Base-by-base conservation (phyloP, 2,888 invertebrate genomes). In the Drosophila algonquin region DNA sequence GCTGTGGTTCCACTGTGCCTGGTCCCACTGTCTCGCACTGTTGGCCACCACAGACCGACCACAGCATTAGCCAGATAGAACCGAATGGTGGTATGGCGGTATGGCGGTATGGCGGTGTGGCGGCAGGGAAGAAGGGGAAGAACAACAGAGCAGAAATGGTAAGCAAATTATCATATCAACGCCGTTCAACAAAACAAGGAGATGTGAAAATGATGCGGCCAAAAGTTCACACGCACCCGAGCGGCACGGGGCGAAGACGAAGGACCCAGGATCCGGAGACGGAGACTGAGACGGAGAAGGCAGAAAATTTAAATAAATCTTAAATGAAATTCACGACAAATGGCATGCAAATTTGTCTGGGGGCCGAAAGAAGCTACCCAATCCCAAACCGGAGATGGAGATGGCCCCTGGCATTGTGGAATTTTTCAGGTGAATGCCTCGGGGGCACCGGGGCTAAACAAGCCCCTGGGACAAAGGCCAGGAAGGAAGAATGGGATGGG, bases 281-380 rank as follows among this genome's bases (percentile, higher is more conserved):
- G 3, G 32, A 32, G 10, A 50, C 14, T 16, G 16, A 35, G 10
- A 45, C 24, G n/a, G 24, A 27, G 14, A 45, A 16, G 47, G 40
- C 51, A 21, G 63, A 85, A 62, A 80, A 80, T 85, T 83, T 77
- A 85, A 87, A 86, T 81, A 80, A 87, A 83, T 86, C 80, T 80
- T 79, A 77, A 87, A 84, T 81, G 73, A 76, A 79, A 79, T 79
- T 87, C 77, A 81, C 75, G 75, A 77, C 77, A 85, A 87, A 85
- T 85, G 81, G 82, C 73, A 75, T 76, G 80, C 79, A 80, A 87
- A 83, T 83, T 85, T 79, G 58, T 54, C 76, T 24, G 53, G 35
- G 27, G 21, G 40, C 32, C 64, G 30, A 53, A 60, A 63, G 40
- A 14, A 14, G 40, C 40, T 40, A 6, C 35, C 35, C 40, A 40